A percentile compares a stretch with the other conserved stretches of the same genome.
Evolutionary conservation across 2,888 invertebrate genomes (phyloP).

Genomic region (Eupithecia centaureata): DNA sequence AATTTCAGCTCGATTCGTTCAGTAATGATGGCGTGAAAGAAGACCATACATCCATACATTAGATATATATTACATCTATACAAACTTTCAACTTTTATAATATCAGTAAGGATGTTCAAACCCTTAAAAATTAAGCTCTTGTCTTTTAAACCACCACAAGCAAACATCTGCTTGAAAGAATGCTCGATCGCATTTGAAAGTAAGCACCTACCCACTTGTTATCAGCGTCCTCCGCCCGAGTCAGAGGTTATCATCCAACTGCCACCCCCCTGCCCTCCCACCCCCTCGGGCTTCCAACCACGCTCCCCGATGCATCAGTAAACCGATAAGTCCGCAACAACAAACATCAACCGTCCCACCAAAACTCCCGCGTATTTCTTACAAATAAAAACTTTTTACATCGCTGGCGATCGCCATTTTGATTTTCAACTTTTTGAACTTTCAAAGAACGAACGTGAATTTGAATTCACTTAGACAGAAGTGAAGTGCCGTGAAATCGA

Average conservation of each 20-base stretch:
- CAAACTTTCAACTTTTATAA: no score
- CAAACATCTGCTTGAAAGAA: constrained; percentile 62
- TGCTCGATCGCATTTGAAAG: constrained; percentile 75
- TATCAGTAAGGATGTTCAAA: no score
- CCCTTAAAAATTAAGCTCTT: neutral
- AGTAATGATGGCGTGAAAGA: no score
- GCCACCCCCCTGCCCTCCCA: constrained; percentile 53
- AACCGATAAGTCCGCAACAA: constrained; percentile 65
- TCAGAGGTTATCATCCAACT: constrained; percentile 72
- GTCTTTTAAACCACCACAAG: neutral
- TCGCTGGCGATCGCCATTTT: constrained; percentile 11
- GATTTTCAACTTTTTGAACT: constrained; percentile 1
- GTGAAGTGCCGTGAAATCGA: constrained; percentile 39
- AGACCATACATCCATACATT: no score
- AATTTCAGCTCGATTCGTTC: no score
- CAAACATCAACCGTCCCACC: constrained; percentile 56
- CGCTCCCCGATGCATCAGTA: constrained; percentile 71
- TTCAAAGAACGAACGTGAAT: constrained; percentile 5
- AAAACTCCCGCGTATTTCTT: constrained; percentile 29
- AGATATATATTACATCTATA: no score
- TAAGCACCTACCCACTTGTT: constrained; percentile 53
- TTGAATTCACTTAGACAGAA: constrained; percentile 26
- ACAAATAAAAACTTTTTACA: constrained; percentile 33
- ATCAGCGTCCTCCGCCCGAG: constrained; percentile 73
- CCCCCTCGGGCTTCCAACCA: constrained; percentile 55